A percentile compares a stretch with the other conserved stretches of the same genome.
Evolutionary conservation across 2,113 vertebrate genomes (phyloP).

Genomic region (Bolborhynchus lineola): DNA sequence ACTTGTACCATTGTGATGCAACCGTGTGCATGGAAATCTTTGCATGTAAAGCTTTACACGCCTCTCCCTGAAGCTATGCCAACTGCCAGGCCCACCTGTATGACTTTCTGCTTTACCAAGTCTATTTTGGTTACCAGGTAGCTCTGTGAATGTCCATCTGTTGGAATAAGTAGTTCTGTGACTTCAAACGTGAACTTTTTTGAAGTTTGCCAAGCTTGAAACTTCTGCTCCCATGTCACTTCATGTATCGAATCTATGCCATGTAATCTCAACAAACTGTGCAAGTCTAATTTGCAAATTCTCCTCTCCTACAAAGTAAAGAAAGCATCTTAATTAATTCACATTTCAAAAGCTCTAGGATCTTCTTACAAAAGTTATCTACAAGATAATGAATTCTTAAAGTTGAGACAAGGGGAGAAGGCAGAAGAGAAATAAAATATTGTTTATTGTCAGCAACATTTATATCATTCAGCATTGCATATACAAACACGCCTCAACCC

Average conservation of each 20-base stretch:
- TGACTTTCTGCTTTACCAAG: neutral
- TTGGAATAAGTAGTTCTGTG: neutral
- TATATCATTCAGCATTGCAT: neutral
- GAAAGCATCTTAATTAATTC: neutral
- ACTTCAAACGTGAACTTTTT: neutral
- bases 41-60: neutral
- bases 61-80: neutral
- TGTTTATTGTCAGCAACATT: neutral
- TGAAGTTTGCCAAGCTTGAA: neutral
- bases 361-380: neutral
- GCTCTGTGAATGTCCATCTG: neutral
- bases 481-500: neutral
- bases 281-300: neutral
- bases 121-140: neutral
- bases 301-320: neutral
- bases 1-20: neutral
- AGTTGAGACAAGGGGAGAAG: neutral
- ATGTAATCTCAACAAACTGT: neutral
- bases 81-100: neutral
- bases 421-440: neutral
- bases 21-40: neutral
- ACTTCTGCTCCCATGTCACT: neutral
- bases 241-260: neutral
- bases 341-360: neutral
- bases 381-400: neutral